Conservation (phyloP, 2,888 invertebrate genomes). For the Drosophila multiciliata region DNA sequence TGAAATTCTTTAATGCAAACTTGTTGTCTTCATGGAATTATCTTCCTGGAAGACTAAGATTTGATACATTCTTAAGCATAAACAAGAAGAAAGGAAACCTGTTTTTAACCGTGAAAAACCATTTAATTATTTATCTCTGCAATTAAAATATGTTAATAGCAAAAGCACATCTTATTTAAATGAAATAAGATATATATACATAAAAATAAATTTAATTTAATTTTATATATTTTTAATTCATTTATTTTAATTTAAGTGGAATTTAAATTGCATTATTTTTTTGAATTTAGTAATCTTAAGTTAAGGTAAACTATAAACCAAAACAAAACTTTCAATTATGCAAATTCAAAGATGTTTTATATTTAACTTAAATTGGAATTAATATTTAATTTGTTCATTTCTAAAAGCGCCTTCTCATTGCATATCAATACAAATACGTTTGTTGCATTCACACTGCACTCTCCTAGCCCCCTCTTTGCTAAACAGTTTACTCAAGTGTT, state of each 20-base stretch:
- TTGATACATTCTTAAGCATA: background rate
- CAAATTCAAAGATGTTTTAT: background rate
- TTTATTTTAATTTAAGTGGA: background rate
- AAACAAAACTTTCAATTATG: background rate
- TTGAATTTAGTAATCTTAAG: background rate
- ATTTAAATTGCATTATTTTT: background rate
- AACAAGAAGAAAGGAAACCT: background rate
- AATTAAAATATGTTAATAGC: background rate
- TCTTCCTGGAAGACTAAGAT: background rate
- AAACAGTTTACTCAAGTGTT: slow-evolving; percentile 52
- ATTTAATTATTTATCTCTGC: background rate
- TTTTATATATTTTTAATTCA: background rate
- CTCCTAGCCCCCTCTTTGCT: background rate
- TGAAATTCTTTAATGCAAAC: background rate
- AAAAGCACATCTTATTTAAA: background rate
- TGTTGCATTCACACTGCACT: slow-evolving; percentile 9
- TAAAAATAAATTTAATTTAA: background rate
- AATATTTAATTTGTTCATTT: background rate
- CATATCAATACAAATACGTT: background rate
- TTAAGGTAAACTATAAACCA: background rate
- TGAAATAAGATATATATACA: too few species aligned
- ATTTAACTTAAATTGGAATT: background rate
- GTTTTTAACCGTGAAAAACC: background rate
- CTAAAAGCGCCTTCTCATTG: background rate
- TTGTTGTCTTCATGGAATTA: background rate